phyloP scores from a whole-genome alignment of 2,888 invertebrate species.

The Agapostemon virescens region DNA sequence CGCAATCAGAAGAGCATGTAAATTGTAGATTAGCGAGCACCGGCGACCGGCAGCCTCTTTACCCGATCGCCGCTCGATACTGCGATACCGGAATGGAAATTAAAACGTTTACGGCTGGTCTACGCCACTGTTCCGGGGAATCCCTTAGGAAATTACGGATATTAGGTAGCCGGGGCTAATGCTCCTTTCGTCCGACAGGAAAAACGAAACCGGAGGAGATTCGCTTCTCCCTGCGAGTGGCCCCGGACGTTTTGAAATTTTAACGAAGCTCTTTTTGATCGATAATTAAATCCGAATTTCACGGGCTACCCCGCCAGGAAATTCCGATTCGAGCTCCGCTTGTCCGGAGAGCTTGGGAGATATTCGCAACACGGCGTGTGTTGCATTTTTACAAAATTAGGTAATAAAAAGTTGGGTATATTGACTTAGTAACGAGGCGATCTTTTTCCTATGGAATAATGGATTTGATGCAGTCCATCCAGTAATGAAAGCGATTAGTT shows the following conservation, averaged over 20 bases:
- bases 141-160: conserved; percentile 50
- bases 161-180: conserved; percentile 34
- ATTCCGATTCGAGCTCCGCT: background rate
- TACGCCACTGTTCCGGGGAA: conserved; percentile 23
- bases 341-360: background rate
- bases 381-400: background rate
- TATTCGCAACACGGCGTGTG: background rate
- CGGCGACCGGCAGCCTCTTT: conserved; percentile 43
- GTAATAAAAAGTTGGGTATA: background rate
- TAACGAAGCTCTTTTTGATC: conserved; percentile 14
- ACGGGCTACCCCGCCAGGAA: background rate
- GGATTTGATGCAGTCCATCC: background rate
- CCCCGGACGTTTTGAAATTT: background rate
- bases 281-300: conserved; percentile 7
- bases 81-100: conserved; percentile 45
- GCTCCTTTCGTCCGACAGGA: background rate
- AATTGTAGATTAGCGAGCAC: conserved; percentile 62
- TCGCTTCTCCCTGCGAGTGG: background rate
- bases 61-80: conserved; percentile 51
- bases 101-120: conserved; percentile 49
- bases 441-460: background rate
- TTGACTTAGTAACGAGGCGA: background rate
- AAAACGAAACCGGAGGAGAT: background rate
- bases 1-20: conserved; percentile 69
- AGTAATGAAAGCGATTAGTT: background rate